Conservation (phyloP, 2,113 vertebrate genomes). For the Sander lucioperca region DNA sequence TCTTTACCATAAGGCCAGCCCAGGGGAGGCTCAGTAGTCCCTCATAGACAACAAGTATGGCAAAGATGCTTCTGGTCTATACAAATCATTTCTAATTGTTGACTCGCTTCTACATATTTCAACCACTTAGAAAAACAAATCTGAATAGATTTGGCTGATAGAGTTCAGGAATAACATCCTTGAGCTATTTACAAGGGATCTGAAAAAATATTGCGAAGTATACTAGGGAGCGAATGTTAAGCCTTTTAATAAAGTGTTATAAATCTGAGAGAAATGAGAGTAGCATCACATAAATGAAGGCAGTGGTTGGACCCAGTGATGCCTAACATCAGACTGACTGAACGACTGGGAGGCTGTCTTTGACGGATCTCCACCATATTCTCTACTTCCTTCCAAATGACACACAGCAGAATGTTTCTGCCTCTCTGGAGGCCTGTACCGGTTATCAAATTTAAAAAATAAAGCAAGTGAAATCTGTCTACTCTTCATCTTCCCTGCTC, state of each 20-base stretch:
- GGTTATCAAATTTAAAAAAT: slow-evolving; percentile 87
- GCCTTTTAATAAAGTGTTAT: slow-evolving; percentile 53
- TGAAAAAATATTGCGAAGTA: slow-evolving; percentile 19
- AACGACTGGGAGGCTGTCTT: slow-evolving; percentile 62
- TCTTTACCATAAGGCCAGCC: slow-evolving; percentile 57
- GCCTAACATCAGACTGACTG: slow-evolving; percentile 54
- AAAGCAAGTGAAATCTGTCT: slow-evolving; percentile 84
- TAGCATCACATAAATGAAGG: slow-evolving; percentile 19
- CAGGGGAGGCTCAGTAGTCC: slow-evolving; percentile 42
- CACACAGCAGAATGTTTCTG: slow-evolving; percentile 69
- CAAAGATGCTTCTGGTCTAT: slow-evolving; percentile 20
- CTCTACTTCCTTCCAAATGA: slow-evolving; percentile 63
- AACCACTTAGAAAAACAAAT: slow-evolving; percentile 13
- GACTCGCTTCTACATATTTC: slow-evolving; percentile 27
- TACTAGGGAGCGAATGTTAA: slow-evolving; percentile 17
- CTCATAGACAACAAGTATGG: slow-evolving; percentile 34
- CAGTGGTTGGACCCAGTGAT: slow-evolving; percentile 35
- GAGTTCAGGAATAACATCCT: slow-evolving; percentile 2
- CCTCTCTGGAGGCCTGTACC: slow-evolving; percentile 79
- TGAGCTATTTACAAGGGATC: slow-evolving; percentile 6
- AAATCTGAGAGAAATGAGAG: slow-evolving; percentile 12
- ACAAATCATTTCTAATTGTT: slow-evolving; percentile 47
- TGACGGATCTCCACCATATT: slow-evolving; percentile 65
- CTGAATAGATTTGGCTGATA: slow-evolving; percentile 15
- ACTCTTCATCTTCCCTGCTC: slow-evolving; percentile 80